phyloP scores from a whole-genome alignment of 1,140 invertebrate genomes.

The Carposina sasakii region DNA sequence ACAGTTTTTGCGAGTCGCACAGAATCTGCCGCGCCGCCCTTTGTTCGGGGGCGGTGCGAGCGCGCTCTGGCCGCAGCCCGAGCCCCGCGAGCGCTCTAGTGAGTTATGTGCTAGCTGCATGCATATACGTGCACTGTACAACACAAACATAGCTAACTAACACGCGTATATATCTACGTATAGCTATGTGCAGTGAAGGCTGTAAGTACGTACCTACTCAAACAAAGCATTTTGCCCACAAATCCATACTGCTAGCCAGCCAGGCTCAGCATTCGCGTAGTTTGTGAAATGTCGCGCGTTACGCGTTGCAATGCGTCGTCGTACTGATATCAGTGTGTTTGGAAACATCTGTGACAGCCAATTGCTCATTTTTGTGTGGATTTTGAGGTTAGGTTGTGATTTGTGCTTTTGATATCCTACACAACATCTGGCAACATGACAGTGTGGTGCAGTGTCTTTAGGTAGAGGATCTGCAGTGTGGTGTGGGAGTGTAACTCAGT shows the following conservation, averaged over 20 bases:
- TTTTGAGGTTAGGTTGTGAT: conserved; percentile 68
- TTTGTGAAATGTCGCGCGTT: conserved; percentile 45
- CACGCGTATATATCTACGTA: conserved; percentile 59
- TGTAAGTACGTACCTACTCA: conserved; percentile 62
- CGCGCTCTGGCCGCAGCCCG: conserved; percentile 36
- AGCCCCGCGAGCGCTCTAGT: conserved; percentile 13
- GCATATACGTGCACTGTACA: conserved; percentile 39
- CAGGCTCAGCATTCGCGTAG: conserved; percentile 37
- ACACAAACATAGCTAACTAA: conserved; percentile 46
- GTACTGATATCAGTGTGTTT: conserved; percentile 38
- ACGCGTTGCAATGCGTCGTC: conserved; percentile 40
- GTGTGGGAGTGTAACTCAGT: conserved; percentile 30
- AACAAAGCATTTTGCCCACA: conserved; percentile 66
- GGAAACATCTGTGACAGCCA: conserved; percentile 63
- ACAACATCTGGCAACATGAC: too few species aligned
- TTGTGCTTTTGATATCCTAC: conserved; percentile 26
- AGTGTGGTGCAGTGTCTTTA: conserved; percentile 16
- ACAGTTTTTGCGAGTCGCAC: conserved; percentile 59
- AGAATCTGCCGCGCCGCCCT: conserved; percentile 51
- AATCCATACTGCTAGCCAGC: conserved; percentile 47
- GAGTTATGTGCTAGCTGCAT: background rate
- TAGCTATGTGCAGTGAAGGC: conserved; percentile 58
- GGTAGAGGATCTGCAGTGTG: conserved; percentile 33
- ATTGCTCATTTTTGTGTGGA: conserved; percentile 51
- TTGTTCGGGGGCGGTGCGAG: conserved; percentile 35